These are phyloP conservation scores for Oriolus oriolus DNA, from an alignment of 2,113 vertebrate genomes.

Conservation along the genomic window DNA sequence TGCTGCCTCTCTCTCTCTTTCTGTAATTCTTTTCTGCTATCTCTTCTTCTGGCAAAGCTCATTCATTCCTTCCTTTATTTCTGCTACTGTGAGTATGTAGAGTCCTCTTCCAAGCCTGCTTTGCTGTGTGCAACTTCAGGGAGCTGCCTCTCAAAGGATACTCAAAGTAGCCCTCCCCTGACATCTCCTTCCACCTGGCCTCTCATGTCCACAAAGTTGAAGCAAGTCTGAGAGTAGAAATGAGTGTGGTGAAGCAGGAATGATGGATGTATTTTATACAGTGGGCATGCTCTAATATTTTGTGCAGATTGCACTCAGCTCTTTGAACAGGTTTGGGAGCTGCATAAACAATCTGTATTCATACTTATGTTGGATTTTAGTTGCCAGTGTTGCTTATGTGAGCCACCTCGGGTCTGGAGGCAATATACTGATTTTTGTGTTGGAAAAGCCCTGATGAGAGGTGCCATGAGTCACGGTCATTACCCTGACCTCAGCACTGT, in stretches of 20 bases:
- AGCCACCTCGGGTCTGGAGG: neutral
- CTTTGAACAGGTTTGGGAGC: neutral
- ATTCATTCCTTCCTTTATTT: neutral
- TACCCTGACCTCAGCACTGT: neutral
- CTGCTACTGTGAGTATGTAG: neutral
- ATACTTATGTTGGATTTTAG: neutral
- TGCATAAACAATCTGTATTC: neutral
- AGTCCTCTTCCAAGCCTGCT: neutral
- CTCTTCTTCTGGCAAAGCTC: neutral
- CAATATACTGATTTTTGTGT: neutral
- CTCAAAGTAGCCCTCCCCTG: neutral
- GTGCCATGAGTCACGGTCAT: neutral
- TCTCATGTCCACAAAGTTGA: neutral
- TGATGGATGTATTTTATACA: neutral
- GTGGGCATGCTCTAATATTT: neutral
- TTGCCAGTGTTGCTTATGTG: neutral
- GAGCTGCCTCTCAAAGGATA: neutral
- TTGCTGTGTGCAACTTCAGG: neutral
- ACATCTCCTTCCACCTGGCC: neutral
- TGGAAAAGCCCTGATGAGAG: neutral
- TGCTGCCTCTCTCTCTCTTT: neutral
- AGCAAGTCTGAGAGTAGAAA: neutral
- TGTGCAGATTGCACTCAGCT: neutral
- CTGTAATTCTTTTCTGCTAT: neutral
- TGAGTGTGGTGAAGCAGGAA: neutral